Evolutionary conservation across 2,113 vertebrate genomes (phyloP).

Genomic region (Pardalotus punctatus): DNA sequence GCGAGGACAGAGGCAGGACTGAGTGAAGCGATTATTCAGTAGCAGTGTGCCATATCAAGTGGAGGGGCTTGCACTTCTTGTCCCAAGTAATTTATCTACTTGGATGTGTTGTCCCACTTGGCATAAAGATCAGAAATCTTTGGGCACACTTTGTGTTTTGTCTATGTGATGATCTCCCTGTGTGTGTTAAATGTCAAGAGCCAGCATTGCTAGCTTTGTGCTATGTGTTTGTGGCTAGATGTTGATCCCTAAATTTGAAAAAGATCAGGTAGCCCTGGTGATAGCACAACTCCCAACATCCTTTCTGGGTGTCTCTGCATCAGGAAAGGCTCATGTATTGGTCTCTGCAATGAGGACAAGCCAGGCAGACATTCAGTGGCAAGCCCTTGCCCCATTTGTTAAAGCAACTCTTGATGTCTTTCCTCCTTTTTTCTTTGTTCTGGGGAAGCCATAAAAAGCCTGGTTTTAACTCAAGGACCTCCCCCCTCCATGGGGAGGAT

Average conservation of each 20-base stretch:
- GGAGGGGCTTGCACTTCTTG: not conserved
- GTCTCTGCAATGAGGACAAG: not conserved
- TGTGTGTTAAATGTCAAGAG: not conserved
- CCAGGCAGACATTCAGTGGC: not conserved
- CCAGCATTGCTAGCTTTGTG: accelerated
- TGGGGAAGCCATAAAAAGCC: not conserved
- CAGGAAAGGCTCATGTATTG: not conserved
- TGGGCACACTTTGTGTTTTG: accelerated
- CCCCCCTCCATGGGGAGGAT: not conserved
- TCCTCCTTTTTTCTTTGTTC: not conserved
- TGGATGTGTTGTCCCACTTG: not conserved
- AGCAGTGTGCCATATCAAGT: not conserved
- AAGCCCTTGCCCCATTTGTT: not conserved
- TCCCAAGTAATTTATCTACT: not conserved
- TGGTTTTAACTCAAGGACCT: not conserved
- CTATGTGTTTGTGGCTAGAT: not conserved
- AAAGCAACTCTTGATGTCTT: not conserved
- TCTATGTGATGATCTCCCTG: accelerated
- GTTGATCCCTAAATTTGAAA: not conserved
- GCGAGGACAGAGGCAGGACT: not conserved
- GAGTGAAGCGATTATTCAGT: not conserved
- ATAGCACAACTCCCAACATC: not conserved
- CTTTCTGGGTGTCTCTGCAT: not conserved
- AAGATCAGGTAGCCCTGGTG: not conserved
- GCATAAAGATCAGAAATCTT: accelerated